A percentile compares a stretch with the other conserved stretches of the same genome.
phyloP scores from a whole-genome alignment of 2,888 invertebrate genomes.

The Itoplectis maculator region DNA sequence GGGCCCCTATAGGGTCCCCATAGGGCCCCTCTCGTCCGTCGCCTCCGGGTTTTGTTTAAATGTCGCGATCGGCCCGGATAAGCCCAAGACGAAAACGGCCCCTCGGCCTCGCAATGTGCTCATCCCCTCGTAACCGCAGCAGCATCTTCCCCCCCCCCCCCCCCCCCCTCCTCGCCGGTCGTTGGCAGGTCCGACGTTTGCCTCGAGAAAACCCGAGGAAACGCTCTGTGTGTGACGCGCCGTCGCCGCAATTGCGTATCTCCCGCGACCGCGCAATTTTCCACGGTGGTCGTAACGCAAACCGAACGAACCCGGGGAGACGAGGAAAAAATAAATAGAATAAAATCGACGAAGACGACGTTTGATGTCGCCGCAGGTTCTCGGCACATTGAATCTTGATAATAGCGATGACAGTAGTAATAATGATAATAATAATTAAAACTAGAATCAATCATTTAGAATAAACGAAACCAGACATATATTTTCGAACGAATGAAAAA shows the following conservation, averaged over 20 bases:
- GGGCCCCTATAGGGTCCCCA: too few species aligned
- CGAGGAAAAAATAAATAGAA: not conserved
- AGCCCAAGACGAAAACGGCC: not conserved
- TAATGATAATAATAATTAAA: too few species aligned
- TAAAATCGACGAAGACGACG: not conserved
- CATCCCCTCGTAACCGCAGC: constrained; percentile 11
- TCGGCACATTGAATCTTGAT: too few species aligned
- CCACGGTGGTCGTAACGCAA: constrained; percentile 2
- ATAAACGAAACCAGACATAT: too few species aligned
- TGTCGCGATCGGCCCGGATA: constrained; percentile 14
- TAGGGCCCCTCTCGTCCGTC: not conserved
- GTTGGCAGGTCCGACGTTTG: not conserved
- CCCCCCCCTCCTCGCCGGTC: not conserved
- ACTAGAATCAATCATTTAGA: too few species aligned
- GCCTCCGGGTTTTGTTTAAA: constrained; percentile 11
- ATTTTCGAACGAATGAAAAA: too few species aligned
- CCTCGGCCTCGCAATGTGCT: not conserved
- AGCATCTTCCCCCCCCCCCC: not conserved
- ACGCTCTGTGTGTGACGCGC: not conserved
- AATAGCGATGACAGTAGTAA: too few species aligned
- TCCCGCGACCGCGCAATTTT: constrained; percentile 36
- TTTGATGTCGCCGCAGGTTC: too few species aligned
- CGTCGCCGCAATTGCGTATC: constrained; percentile 43
- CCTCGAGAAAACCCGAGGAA: not conserved
- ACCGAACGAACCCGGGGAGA: not conserved